Evolutionary conservation across 2,113 vertebrate genomes (phyloP).

Genomic region (Sula dactylatra): DNA sequence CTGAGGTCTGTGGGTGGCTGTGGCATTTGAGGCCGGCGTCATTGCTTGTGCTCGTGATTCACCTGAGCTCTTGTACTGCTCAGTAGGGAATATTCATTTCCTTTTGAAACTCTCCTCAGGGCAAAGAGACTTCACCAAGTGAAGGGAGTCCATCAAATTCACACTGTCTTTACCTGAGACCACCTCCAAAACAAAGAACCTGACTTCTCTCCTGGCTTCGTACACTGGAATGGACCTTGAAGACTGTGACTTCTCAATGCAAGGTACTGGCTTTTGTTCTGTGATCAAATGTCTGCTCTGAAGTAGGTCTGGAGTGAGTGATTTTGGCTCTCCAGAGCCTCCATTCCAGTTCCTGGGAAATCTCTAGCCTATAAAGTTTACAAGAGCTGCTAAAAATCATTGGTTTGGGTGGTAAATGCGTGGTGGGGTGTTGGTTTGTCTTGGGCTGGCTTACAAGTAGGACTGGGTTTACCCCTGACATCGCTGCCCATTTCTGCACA

Average conservation of each 20-base stretch:
- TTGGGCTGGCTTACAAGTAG: neutral
- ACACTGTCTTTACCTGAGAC: constrained; percentile 1
- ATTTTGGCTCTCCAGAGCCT: neutral
- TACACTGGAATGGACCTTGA: constrained; percentile 73
- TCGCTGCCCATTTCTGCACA: neutral
- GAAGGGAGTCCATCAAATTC: constrained; percentile 53
- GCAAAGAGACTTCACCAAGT: constrained; percentile 55
- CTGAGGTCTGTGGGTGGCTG: constrained; percentile 46
- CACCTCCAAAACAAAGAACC: constrained; percentile 8
- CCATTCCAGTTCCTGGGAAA: neutral
- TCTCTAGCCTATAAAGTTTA: neutral
- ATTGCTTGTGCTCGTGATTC: constrained; percentile 28
- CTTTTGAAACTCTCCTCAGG: constrained; percentile 57
- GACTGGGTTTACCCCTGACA: neutral
- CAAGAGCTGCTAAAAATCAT: neutral
- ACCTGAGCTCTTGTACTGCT: constrained; percentile 15
- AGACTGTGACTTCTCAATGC: constrained; percentile 53
- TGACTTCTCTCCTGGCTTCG: constrained; percentile 28
- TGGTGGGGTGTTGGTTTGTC: neutral
- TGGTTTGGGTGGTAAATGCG: neutral
- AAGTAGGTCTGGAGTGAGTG: neutral
- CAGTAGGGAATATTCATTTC: constrained; percentile 20
- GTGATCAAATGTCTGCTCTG: neutral
- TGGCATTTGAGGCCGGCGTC: constrained; percentile 16
- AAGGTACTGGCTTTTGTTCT: constrained; percentile 68